Conservation (phyloP, 2,888 invertebrate species). For the Hedychridium roseum region DNA sequence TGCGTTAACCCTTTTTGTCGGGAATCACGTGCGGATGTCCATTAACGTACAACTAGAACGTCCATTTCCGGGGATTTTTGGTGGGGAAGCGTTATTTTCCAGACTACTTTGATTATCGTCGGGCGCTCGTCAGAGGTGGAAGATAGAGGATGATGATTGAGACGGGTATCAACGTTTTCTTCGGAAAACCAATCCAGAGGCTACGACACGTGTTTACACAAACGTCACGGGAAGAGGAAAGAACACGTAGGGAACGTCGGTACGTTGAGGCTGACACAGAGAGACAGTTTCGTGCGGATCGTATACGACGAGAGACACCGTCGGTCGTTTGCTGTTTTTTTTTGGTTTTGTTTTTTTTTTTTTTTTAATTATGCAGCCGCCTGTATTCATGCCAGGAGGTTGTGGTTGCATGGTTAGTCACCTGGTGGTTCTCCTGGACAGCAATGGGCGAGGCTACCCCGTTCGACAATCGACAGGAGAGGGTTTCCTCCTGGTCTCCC, state of each 20-base stretch:
- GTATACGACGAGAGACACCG: slow-evolving; percentile 43
- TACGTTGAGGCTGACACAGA: slow-evolving; percentile 42
- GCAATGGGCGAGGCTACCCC: slow-evolving; percentile 33
- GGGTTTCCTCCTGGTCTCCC: slow-evolving; percentile 35
- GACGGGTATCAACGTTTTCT: too few relatives aligned
- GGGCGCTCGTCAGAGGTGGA: too few relatives aligned
- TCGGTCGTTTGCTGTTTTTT: too few relatives aligned
- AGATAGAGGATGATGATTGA: not conserved
- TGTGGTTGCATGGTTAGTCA: slow-evolving; percentile 56
- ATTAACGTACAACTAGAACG: too few relatives aligned
- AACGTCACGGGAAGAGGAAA: slow-evolving; percentile 11
- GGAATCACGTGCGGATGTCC: too few relatives aligned
- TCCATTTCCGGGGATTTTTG: too few relatives aligned
- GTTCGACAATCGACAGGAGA: slow-evolving; percentile 40
- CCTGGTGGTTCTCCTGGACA: slow-evolving; percentile 52
- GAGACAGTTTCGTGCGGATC: slow-evolving; percentile 44
- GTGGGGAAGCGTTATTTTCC: too few relatives aligned
- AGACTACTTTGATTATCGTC: too few relatives aligned
- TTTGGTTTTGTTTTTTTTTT: too few relatives aligned
- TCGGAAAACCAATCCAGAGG: not conserved
- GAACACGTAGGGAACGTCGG: slow-evolving; percentile 19
- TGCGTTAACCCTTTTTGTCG: too few relatives aligned
- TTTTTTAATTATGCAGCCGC: too few relatives aligned
- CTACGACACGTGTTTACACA: not conserved
- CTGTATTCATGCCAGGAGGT: slow-evolving; percentile 56